Conservation (phyloP, 2,797 vertebrate genomes). For the Coregonus sp. region DNA sequence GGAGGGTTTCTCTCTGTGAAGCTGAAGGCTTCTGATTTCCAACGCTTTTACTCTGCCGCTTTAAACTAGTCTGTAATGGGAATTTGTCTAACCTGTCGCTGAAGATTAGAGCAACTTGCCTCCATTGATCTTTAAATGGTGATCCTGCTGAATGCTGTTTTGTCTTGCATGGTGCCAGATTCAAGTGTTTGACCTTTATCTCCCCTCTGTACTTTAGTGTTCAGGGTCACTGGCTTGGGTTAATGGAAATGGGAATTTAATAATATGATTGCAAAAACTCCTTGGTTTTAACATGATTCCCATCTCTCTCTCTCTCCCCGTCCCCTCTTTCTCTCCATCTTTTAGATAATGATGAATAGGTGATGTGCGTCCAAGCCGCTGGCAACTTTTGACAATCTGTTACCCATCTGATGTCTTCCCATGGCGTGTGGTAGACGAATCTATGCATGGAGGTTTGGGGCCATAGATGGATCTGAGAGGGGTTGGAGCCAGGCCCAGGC, state of each 20-base stretch:
- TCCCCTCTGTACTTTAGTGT: not conserved
- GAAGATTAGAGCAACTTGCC: not conserved
- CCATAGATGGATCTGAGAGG: constrained; percentile 43
- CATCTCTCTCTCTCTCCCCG: constrained; percentile 17
- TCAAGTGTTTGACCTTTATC: not conserved
- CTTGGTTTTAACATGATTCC: constrained; percentile 11
- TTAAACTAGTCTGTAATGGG: not conserved
- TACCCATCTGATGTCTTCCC: constrained; percentile 70
- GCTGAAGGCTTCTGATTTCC: not conserved
- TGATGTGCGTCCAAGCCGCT: constrained; percentile 50
- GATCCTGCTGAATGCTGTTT: not conserved
- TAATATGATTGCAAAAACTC: not conserved
- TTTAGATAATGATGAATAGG: constrained; percentile 90
- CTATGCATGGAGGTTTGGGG: constrained; percentile 55
- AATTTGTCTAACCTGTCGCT: not conserved
- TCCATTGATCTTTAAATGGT: not conserved
- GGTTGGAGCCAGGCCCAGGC: constrained; percentile 48
- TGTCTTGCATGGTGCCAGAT: not conserved
- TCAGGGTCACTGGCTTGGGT: not conserved
- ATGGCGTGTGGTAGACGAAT: constrained; percentile 52
- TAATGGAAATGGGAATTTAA: not conserved
- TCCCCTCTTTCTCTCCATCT: constrained; percentile 39
- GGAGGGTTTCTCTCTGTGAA: not conserved
- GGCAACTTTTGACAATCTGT: constrained; percentile 67
- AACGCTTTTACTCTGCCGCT: no score